Evolutionary conservation across 2,888 invertebrate genomes (phyloP).

Genomic region (Ophion ellenae): DNA sequence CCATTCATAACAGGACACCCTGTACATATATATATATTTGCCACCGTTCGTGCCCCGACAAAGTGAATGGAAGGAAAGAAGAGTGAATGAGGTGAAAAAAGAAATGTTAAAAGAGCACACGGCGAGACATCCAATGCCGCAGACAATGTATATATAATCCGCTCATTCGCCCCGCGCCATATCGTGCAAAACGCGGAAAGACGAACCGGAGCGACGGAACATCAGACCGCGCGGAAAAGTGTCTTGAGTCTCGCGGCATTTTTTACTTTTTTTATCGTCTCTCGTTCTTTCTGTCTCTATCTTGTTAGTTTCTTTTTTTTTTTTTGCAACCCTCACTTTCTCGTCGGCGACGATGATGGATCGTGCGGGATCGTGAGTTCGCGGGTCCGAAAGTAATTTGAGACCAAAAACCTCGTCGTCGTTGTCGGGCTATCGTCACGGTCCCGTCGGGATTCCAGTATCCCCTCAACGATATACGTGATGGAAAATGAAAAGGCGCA

Average conservation of each 20-base stretch:
- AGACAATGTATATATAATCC: constrained; percentile 22
- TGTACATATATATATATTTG: neutral
- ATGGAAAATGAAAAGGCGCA: constrained; percentile 54
- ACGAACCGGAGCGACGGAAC: constrained; percentile 55
- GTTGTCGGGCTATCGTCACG: constrained; percentile 30
- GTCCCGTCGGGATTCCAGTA: constrained; percentile 26
- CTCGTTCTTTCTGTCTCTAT: neutral
- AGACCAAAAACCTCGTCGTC: constrained; percentile 60
- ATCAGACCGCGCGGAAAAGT: constrained; percentile 43
- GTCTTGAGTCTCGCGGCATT: constrained; percentile 8
- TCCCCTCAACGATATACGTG: constrained; percentile 33
- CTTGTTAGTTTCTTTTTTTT: neutral
- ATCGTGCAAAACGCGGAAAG: constrained; percentile 57
- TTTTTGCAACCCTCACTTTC: constrained; percentile 2
- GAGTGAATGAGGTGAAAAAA: constrained; percentile 64
- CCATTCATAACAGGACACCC: no score
- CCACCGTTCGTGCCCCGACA: constrained; percentile 50
- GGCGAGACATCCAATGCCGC: constrained; percentile 38
- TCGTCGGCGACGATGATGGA: constrained; percentile 61
- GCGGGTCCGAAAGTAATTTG: constrained; percentile 65
- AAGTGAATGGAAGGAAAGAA: constrained; percentile 53
- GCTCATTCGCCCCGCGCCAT: constrained; percentile 25
- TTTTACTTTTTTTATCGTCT: constrained; percentile 2
- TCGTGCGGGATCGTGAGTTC: constrained; percentile 63
- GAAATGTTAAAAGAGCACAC: constrained; percentile 45